A percentile compares a stretch with the other conserved stretches of the same genome.
Conservation (phyloP, 1,140 invertebrate genomes). For the Apis cerana region DNA sequence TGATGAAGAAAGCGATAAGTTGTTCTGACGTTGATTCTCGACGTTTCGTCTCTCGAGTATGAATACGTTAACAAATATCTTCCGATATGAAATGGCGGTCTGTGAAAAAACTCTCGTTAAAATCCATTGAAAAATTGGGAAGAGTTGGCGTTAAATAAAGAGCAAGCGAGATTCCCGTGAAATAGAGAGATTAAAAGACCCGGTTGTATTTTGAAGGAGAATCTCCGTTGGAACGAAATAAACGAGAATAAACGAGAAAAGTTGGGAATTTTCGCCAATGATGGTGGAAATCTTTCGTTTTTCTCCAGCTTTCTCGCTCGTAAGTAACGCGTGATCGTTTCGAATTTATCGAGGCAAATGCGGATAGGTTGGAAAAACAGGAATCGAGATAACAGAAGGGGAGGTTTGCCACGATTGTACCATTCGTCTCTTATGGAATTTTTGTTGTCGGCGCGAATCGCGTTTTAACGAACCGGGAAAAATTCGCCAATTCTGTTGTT, state of each 20-base stretch:
- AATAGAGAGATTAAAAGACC: slow-evolving; percentile 11
- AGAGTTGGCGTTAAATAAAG: neutral
- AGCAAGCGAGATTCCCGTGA: neutral
- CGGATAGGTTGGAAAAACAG: neutral
- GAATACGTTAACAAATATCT: no score
- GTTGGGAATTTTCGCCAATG: neutral
- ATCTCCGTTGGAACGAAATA: neutral
- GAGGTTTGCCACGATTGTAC: neutral
- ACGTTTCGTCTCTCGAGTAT: no score
- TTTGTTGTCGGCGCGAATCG: neutral
- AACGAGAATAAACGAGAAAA: neutral
- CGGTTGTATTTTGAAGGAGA: neutral
- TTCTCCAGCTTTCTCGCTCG: neutral
- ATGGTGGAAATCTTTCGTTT: neutral
- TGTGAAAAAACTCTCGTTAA: neutral
- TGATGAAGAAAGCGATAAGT: no score
- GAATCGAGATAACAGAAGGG: neutral
- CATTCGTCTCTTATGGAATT: neutral
- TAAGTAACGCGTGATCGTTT: neutral
- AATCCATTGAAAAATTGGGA: neutral
- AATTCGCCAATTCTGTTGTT: no score
- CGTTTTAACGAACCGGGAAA: neutral
- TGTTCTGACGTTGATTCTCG: no score
- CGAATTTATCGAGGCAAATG: neutral
- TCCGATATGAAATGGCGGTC: neutral